Evolutionary conservation across 2,888 invertebrate genomes (phyloP).

Genomic region (Lithophane socia): DNA sequence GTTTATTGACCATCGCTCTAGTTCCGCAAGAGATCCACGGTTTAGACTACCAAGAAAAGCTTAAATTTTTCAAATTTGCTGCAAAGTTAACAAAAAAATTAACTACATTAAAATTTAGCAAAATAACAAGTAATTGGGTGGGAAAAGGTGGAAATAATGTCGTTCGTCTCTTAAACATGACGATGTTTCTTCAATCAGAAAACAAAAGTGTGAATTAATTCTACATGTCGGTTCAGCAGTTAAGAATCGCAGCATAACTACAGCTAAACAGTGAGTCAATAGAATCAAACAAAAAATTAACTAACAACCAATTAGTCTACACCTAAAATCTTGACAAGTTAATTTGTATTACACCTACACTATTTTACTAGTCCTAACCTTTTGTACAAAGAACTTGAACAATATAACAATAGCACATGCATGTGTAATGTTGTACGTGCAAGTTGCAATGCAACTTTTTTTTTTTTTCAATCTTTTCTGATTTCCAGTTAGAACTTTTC

Average conservation of each 20-base stretch:
- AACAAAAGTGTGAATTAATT: background rate
- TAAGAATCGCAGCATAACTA: background rate
- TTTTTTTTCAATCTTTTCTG: background rate
- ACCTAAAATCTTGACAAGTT: slow-evolving; percentile 19
- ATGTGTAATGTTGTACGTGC: background rate
- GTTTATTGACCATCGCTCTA: background rate
- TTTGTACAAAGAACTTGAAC: slow-evolving; percentile 6
- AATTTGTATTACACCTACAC: slow-evolving; percentile 25
- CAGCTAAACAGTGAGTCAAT: slow-evolving; percentile 7
- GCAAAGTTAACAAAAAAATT: too few species aligned
- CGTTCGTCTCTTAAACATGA: too few species aligned
- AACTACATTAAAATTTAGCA: too few species aligned
- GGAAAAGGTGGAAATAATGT: too few species aligned
- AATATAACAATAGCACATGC: slow-evolving; percentile 21
- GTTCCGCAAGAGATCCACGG: too few species aligned
- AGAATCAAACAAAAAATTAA: background rate
- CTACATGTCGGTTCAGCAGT: background rate
- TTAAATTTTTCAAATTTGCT: too few species aligned
- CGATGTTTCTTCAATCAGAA: too few species aligned
- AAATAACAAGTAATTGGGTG: too few species aligned
- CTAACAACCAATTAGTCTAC: background rate
- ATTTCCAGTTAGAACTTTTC: background rate
- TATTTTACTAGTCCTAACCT: background rate
- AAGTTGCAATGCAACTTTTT: slow-evolving; percentile 5
- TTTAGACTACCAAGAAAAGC: too few species aligned